These are phyloP conservation scores for Drosophila pseudoananassae DNA, from an alignment of 1,140 invertebrate genomes.

Conservation along the genomic window DNA sequence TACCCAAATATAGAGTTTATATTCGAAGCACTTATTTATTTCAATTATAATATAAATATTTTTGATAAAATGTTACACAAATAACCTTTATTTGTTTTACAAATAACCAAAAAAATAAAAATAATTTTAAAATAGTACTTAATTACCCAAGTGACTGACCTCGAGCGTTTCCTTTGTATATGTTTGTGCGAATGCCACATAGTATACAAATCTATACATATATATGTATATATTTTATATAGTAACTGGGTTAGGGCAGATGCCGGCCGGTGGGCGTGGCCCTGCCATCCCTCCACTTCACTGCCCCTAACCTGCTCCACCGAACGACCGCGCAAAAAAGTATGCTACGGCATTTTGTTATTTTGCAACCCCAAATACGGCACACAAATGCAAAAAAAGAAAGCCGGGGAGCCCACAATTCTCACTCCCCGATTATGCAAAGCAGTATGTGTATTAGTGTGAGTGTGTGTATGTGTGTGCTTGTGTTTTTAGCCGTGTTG, in stretches of 20 bases:
- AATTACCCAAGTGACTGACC: no score
- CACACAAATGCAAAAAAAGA: constrained; percentile 5
- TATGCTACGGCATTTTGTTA: constrained; percentile 74
- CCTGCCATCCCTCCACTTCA: neutral
- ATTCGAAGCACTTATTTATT: no score
- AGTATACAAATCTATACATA: neutral
- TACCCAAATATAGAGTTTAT: no score
- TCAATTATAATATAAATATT: no score
- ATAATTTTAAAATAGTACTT: no score
- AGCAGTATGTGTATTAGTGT: constrained; percentile 20
- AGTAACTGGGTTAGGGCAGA: constrained; percentile 46
- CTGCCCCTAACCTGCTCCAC: neutral
- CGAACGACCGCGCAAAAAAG: constrained; percentile 57
- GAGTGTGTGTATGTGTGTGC: constrained; percentile 22
- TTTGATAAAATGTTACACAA: no score
- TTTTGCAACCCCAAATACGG: constrained; percentile 60
- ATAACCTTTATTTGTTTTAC: no score
- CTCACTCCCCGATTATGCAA: constrained; percentile 28
- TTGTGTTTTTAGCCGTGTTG: constrained; percentile 13
- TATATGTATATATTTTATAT: constrained; percentile 8
- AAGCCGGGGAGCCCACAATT: neutral
- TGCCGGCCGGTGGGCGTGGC: constrained; percentile 27
- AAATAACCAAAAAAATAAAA: no score
- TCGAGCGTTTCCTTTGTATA: neutral
- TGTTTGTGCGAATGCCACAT: neutral